These are phyloP conservation scores for Perca flavescens DNA, from an alignment of 2,113 vertebrate genomes.

Conservation along the genomic window DNA sequence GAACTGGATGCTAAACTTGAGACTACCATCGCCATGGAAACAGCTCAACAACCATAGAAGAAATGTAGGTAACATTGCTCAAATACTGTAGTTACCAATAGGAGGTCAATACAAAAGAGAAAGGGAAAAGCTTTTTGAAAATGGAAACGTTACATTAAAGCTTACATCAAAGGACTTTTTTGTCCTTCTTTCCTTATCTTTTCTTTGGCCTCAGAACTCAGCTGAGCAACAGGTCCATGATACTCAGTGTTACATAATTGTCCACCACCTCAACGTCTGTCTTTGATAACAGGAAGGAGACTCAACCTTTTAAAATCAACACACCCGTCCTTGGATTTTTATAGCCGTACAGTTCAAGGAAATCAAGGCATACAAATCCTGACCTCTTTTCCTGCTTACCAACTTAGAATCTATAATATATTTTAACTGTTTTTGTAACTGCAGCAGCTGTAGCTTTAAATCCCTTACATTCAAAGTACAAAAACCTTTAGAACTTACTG, in stretches of 20 bases:
- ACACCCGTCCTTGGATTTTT: conserved; percentile 37
- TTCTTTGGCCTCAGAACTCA: conserved; percentile 23
- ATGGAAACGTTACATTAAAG: conserved; percentile 19
- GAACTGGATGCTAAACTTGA: conserved; percentile 62
- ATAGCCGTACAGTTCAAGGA: conserved; percentile 24
- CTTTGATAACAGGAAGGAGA: conserved; percentile 52
- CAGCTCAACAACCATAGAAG: conserved; percentile 39
- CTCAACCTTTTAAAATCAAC: conserved; percentile 52
- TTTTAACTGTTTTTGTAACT: not conserved
- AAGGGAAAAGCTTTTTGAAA: conserved; percentile 7
- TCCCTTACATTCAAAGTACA: not conserved
- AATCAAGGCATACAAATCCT: conserved; percentile 11
- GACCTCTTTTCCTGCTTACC: conserved; percentile 32
- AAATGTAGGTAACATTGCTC: conserved; percentile 49
- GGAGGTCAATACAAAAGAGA: conserved; percentile 35
- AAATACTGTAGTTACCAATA: conserved; percentile 30
- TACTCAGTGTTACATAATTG: conserved; percentile 53
- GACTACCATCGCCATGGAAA: conserved; percentile 62
- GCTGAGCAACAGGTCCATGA: conserved; percentile 18
- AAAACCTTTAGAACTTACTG: not conserved
- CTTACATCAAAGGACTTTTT: conserved; percentile 18
- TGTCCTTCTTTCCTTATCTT: conserved; percentile 18
- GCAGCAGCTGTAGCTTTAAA: not conserved
- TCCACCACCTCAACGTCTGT: conserved; percentile 36
- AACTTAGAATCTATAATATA: not conserved